Percentiles rank a stretch among this genome's conserved stretches.
These are phyloP conservation scores for Hydrotaea cyrtoneurina DNA, from an alignment of 2,888 invertebrate species.

Conservation along the genomic window DNA sequence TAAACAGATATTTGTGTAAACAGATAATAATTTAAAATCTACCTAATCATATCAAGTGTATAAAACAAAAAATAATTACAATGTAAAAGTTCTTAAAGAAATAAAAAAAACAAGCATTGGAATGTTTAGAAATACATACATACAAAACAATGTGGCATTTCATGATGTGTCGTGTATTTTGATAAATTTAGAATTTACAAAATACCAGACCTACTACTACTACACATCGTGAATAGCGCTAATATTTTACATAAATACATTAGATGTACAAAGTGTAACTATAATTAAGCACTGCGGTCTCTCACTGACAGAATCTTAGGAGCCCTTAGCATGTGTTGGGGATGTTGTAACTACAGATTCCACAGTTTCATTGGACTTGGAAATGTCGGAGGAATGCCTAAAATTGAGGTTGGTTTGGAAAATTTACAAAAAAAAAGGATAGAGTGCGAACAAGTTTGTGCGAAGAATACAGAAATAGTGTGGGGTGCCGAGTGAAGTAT, in stretches of 20 bases:
- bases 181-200: not conserved
- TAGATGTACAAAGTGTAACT: slow-evolving; percentile 24
- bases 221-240: too few relatives aligned
- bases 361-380: slow-evolving; percentile 75
- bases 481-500: too few relatives aligned
- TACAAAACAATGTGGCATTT: not conserved
- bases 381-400: slow-evolving; percentile 74
- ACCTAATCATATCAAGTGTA: not conserved
- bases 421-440: slow-evolving; percentile 31
- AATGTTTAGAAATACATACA: slow-evolving; percentile 2
- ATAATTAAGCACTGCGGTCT: too few relatives aligned
- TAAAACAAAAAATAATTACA: slow-evolving; percentile 32
- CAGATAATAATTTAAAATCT: slow-evolving; percentile 1
- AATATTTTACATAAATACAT: not conserved
- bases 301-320: slow-evolving; percentile 9
- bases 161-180: not conserved
- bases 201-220: too few relatives aligned
- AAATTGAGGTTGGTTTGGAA: slow-evolving; percentile 61
- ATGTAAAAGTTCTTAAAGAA: slow-evolving; percentile 30
- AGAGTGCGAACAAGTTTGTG: not conserved
- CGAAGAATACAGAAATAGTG: not conserved
- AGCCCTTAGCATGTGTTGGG: slow-evolving; percentile 40
- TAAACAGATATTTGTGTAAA: not conserved
- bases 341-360: slow-evolving; percentile 65
- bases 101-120: not conserved